Base-by-base conservation (phyloP, 2,888 invertebrate genomes). In the Laspeyria flexula region DNA sequence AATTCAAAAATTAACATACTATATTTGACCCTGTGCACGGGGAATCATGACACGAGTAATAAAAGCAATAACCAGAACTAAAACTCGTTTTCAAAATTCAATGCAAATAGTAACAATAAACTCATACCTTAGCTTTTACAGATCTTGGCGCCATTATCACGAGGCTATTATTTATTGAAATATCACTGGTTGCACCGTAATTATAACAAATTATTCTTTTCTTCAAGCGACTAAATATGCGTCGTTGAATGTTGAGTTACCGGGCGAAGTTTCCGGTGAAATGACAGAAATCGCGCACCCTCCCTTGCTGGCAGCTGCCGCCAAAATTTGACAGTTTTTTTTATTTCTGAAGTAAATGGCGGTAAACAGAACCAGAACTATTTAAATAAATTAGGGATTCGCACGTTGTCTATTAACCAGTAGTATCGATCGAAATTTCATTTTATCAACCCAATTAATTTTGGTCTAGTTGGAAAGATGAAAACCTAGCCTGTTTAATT, bases 211-310 rank as follows among this genome's bases (percentile, higher is more conserved):
- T 65, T 38, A 41, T 57, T 42, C 37, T 47, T 40, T 43, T 57
- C 41, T 37, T 47, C 43, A 57, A 59, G 35, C 42, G 40, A 55
- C 48, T 58, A 42, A 60, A 65, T 64, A 52, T 57, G 73, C 71
- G 73, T 68, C 57, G 58, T 57, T 56, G 30, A 49, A 25, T 25
- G 25, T 25, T 25, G 25, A 25, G 37, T 70, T 73, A 72, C 75
- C 75, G 75, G 77, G 75, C 77, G 80, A 86, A 84, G 76, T 86
- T 88, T 86, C 88, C 88, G 87, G 88, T 80, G 74, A 85, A 83
- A 75, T 88, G 88, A 90, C 88, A 86, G 84, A 71, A 72, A 74
- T 63, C 34, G 59, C 41, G 55, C 45, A 49, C 60, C 59, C 71
- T 69, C 60, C 59, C 71, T 69, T 71, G 33, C 30, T 38, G 45